Base-by-base conservation (phyloP, 2,113 vertebrate species). In the Oncorhynchus tshawytscha region DNA sequence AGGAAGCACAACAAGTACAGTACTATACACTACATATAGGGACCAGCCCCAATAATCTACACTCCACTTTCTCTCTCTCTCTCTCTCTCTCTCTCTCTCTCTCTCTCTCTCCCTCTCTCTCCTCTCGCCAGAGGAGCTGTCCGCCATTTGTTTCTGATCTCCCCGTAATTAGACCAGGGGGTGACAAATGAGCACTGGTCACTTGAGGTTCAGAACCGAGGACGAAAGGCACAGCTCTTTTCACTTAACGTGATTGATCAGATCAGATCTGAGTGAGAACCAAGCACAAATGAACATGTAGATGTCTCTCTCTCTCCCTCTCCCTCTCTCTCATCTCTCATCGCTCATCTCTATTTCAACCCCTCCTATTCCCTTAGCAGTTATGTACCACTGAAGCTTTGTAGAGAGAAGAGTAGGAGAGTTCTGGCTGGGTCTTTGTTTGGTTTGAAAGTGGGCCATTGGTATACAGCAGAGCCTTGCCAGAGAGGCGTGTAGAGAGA, bases 111-210 rank as follows among this genome's bases (percentile, higher is more conserved):
- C 51, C 0, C 31, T 54, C 51, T n/a, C n/a, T n/a, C n/a, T n/a
- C 7, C 34, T 34, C 6, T 7, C 1, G 18, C 80, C 84, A 67
- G 74, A 22, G 60, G 78, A 13, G 65, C 81, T 73, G 77, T 88
- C 82, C 80, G 12, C 74, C 27, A 9, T 85, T 83, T 82, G 70
- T 81, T 76, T 87, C 79, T 75, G 71, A 83, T 87, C 78, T 73
- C 79, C 16, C 8, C 48, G 74, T 88, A 88, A 87, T 88, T 85
- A 88, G 72, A 80, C 77, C 79, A 84, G 73, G 20, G 73, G 74
- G 77, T 86, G 78, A 88, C 80, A 90, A 87, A 87, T 83, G 75
- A 83, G 71, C 20, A 67, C 4, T 67, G 77, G 77, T 84, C 80
- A 66, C 65, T 6, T 34, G 75, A 70, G 69, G 71, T 81, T 81